phyloP scores from a whole-genome alignment of 2,888 invertebrate species.

The Melolontha melolontha region DNA sequence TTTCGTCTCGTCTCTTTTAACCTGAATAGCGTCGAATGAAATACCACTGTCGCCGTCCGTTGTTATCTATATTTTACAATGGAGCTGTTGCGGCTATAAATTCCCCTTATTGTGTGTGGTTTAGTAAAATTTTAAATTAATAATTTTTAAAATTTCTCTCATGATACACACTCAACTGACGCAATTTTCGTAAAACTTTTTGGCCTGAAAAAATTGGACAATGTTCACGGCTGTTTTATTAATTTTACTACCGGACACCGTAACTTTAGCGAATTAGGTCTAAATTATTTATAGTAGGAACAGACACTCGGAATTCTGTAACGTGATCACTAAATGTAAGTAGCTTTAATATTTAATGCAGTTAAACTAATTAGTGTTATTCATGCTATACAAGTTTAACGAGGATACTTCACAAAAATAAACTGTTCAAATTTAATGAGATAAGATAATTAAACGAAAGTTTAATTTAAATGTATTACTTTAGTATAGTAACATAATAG shows the following conservation, averaged over 20 bases:
- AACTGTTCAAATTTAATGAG: too few species aligned
- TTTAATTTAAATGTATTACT: too few species aligned
- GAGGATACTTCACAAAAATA: too few species aligned
- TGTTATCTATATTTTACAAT: neutral
- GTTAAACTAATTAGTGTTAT: conserved; percentile 1
- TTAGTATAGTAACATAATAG: too few species aligned
- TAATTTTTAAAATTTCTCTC: neutral
- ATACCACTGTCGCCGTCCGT: neutral
- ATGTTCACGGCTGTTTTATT: neutral
- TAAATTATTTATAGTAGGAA: neutral
- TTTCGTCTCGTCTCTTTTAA: neutral
- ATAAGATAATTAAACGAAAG: too few species aligned
- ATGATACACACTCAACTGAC: too few species aligned
- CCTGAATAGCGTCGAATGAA: conserved; percentile 1
- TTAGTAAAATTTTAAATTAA: conserved; percentile 13
- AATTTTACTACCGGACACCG: conserved; percentile 8
- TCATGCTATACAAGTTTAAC: too few species aligned
- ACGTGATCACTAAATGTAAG: conserved; percentile 5
- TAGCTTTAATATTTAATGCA: conserved; percentile 22
- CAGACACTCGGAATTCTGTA: conserved; percentile 4
- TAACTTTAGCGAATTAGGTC: conserved; percentile 17
- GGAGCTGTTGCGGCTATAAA: neutral
- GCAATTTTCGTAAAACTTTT: conserved; percentile 12
- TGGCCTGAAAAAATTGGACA: neutral
- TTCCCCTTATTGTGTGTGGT: neutral